Conservation (phyloP, 2,888 invertebrate species). For the Apodemia duryi region DNA sequence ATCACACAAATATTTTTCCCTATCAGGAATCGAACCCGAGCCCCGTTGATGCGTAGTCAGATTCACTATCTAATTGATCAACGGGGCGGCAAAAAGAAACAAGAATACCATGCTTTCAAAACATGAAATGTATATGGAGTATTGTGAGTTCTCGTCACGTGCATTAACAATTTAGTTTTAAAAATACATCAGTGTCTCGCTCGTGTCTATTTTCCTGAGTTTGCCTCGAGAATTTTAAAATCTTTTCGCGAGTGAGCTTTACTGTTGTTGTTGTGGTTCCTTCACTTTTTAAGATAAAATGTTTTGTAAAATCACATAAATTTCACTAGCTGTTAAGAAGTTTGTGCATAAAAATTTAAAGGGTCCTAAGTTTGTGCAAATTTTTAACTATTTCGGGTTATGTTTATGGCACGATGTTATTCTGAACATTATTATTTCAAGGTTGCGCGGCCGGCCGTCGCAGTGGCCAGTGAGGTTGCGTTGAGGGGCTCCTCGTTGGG, state of each 20-base stretch:
- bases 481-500: conserved; percentile 77
- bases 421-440: conserved; percentile 80
- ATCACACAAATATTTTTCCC: too few relatives aligned
- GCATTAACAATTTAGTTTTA: too few relatives aligned
- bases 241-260: not conserved
- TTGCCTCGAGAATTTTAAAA: too few relatives aligned
- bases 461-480: conserved; percentile 64
- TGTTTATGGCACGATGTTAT: conserved; percentile 78
- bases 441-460: conserved; percentile 73
- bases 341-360: conserved; percentile 26
- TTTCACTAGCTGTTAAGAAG: not conserved
- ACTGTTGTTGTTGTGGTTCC: not conserved
- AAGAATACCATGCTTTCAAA: too few relatives aligned
- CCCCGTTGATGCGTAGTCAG: too few relatives aligned
- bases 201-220: too few relatives aligned
- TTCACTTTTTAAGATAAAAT: not conserved
- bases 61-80: too few relatives aligned
- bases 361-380: conserved; percentile 62
- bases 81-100: too few relatives aligned
- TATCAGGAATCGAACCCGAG: too few relatives aligned
- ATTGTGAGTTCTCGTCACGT: too few relatives aligned
- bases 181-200: too few relatives aligned
- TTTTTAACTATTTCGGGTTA: conserved; percentile 76
- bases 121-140: too few relatives aligned
- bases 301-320: not conserved